Conservation (phyloP, 2,888 invertebrate genomes). For the Calameuta idolon region DNA sequence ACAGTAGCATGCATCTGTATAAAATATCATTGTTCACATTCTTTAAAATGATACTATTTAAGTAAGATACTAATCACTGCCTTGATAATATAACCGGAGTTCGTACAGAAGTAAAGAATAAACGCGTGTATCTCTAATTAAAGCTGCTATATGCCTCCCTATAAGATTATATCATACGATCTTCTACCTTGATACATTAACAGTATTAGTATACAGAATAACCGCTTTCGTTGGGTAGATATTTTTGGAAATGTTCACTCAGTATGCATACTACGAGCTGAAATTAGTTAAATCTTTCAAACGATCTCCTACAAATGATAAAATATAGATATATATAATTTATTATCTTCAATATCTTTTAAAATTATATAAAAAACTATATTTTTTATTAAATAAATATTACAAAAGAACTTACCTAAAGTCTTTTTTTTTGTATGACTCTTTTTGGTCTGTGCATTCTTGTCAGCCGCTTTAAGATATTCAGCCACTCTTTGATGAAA, state of each 20-base stretch:
- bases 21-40: neutral
- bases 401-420: constrained; percentile 42
- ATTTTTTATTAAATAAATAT: neutral
- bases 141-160: constrained; percentile 20
- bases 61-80: constrained; percentile 21
- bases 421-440: constrained; percentile 43
- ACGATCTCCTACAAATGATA: constrained; percentile 51
- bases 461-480: constrained; percentile 31
- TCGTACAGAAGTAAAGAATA: constrained; percentile 16
- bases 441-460: constrained; percentile 37
- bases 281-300: constrained; percentile 57
- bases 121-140: constrained; percentile 18
- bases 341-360: neutral
- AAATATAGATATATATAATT: constrained; percentile 3
- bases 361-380: neutral
- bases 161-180: constrained; percentile 6
- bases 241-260: constrained; percentile 7
- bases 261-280: constrained; percentile 25
- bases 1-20: neutral
- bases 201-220: constrained; percentile 4
- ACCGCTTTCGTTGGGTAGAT: constrained; percentile 16
- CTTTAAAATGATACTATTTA: constrained; percentile 12
- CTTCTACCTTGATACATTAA: constrained; percentile 4
- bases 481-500: constrained; percentile 40
- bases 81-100: constrained; percentile 9